Evolutionary conservation across 2,113 vertebrate genomes (phyloP).

Genomic region (Phylloscopus trochilus): DNA sequence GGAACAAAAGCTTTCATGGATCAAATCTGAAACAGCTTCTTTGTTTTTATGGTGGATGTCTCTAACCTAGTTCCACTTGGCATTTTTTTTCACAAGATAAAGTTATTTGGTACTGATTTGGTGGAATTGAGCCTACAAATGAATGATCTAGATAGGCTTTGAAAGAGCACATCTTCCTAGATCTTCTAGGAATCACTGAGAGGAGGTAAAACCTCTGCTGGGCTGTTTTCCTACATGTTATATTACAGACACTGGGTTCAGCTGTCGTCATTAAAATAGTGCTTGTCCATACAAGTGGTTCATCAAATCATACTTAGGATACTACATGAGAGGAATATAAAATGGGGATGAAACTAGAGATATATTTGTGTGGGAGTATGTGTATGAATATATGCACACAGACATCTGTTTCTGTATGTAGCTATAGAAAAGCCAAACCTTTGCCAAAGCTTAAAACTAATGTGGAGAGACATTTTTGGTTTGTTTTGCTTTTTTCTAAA

Average conservation of each 20-base stretch:
- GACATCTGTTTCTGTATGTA: neutral
- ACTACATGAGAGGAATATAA: neutral
- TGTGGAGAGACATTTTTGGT: neutral
- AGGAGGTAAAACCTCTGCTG: neutral
- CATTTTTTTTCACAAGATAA: neutral
- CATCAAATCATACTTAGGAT: neutral
- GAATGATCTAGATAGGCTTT: neutral
- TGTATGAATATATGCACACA: neutral
- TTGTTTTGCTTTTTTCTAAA: neutral
- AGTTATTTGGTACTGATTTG: neutral
- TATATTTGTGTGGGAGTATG: neutral
- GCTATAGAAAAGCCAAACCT: neutral
- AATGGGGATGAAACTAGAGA: neutral
- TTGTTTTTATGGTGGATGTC: neutral
- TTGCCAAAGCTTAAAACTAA: neutral
- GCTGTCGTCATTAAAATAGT: neutral
- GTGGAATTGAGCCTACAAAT: neutral
- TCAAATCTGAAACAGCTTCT: neutral
- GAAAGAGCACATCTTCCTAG: neutral
- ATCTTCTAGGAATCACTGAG: neutral
- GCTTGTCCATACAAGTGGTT: neutral
- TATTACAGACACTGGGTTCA: neutral
- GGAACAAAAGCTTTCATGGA: neutral
- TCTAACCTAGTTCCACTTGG: neutral
- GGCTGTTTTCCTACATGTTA: neutral